Base-by-base conservation (phyloP, 2,797 vertebrate genomes). In the Diglossa cyanea region DNA sequence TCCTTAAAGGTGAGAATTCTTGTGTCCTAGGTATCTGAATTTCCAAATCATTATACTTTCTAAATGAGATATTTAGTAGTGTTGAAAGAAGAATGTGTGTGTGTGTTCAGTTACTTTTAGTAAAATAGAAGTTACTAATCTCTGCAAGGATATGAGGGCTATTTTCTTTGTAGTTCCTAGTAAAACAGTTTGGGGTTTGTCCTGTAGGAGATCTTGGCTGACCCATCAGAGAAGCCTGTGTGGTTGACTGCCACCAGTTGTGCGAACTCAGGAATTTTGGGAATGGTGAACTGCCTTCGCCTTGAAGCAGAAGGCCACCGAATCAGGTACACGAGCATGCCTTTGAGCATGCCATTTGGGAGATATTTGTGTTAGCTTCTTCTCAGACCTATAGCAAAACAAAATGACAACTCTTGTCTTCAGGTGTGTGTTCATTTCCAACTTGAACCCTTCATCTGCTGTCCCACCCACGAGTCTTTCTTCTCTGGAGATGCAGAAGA, bases 231-330 rank as follows among this genome's bases (percentile, higher is more conserved):
- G 45, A 84, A 68, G 45, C 97, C 98, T 2, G 95, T 99, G 86
- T 99, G 99, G 99, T 95, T 99, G 88, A 99, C 97, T 7, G 98
- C 99, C 13, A 93, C 97, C 50, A 96, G 55, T 47, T 97, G 98
- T 74, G 75, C 95, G 13, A 98, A 98, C 95, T 99, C 98, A 0
- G 99, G 99, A 37, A 95, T 99, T 83, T 97, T 99, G 75, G 99
- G 99, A 76, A 97, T 99, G 99, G 99, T 99, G 86, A 99, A 99
- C 97, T 99, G 99, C 95, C 98, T 99, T 31, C 98, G 98, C n/a
- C 98, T 98, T 91, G 99, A 99, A 95, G 98, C 98, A 3, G 98
- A 98, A 3, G 99, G 99, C n/a, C 97, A 98, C 84, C 97, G 98
- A 50, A 98, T 99, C 96, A 98, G 99, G 99, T 99, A 96, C 0